phyloP scores from a whole-genome alignment of 2,797 vertebrate genomes.

The Pseudomugil gertrudae region DNA sequence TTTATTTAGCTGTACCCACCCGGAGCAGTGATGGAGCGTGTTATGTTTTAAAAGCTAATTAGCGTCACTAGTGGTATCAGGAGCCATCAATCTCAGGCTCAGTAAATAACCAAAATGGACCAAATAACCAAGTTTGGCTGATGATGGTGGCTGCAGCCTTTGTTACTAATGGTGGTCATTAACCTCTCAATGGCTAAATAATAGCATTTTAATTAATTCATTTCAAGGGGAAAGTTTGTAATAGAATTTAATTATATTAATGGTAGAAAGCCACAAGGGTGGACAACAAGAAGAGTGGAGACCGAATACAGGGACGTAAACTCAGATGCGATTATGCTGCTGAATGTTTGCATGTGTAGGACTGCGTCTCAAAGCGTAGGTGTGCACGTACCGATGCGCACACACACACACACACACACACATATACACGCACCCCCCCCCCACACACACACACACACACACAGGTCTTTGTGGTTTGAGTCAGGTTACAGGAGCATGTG shows the following conservation, averaged over 20 bases:
- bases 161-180: conserved; percentile 90
- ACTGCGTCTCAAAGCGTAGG: neutral
- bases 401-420: too few species aligned
- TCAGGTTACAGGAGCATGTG: neutral
- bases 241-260: conserved; percentile 85
- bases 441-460: neutral
- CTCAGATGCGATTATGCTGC: conserved; percentile 49
- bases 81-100: conserved; percentile 93
- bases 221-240: conserved; percentile 85
- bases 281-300: conserved; percentile 53
- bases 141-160: conserved; percentile 93
- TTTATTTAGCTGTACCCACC: conserved; percentile 85
- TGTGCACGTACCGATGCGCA: neutral
- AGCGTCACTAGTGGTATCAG: conserved; percentile 91
- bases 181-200: conserved; percentile 91
- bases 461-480: neutral
- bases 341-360: conserved; percentile 17
- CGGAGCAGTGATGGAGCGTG: conserved; percentile 95
- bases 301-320: conserved; percentile 48
- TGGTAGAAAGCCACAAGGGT: conserved; percentile 71
- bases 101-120: conserved; percentile 98
- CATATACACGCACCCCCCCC: neutral
- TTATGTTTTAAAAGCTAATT: conserved; percentile 99
- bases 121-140: conserved; percentile 98
- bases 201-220: conserved; percentile 88